Base-by-base conservation (phyloP, 1,140 invertebrate genomes). In the Ceratosolen fusciceps region DNA sequence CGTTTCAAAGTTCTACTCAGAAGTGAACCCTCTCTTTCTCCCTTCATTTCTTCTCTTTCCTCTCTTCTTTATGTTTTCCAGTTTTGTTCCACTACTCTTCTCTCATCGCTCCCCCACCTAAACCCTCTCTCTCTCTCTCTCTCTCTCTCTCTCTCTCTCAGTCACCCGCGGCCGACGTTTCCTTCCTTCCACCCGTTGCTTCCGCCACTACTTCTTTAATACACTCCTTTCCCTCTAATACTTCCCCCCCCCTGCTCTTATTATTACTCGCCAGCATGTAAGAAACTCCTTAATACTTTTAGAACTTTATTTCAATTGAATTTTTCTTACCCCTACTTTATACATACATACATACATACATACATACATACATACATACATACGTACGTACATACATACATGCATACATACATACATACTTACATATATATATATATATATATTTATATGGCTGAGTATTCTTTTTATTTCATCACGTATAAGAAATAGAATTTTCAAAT, bases 61-160 rank as follows among this genome's bases (percentile, higher is more conserved):
- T 79, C 34, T 31, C 68, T 62, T 34, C 21, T 58, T 56, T 56
- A n/a, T 56, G 52, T 60, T 74, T 60, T 74, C 60, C 70, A 31
- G 47, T 72, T 56, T 72, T 72, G 26, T 31, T 68, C 65, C 5
- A 29, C 31, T 31, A 31, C 47, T 2, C 43, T 39, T 54, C 26
- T 9, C 47, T 0, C 5, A n/a, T 16, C 24, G 5, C 31, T 26
- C 31, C 2, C 10, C 21, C 39, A 47, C 24, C 26, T 31, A 16
- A 1, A 12, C 12, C 10, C 19, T 60, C 47, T 80, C 52, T 29
- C 70, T 49, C 62, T 29, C 24, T 24, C 79, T 60, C 77, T 75
- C 43, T n/a, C 34, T 31, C 52, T 52, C 37, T 37, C 79, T 74
- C 68, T n/a, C n/a, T 62, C 62, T 62, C 62, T 74, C 71, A 34